These are phyloP conservation scores for Drosophila kanekoi DNA, from an alignment of 2,888 invertebrate genomes.

Conservation along the genomic window DNA sequence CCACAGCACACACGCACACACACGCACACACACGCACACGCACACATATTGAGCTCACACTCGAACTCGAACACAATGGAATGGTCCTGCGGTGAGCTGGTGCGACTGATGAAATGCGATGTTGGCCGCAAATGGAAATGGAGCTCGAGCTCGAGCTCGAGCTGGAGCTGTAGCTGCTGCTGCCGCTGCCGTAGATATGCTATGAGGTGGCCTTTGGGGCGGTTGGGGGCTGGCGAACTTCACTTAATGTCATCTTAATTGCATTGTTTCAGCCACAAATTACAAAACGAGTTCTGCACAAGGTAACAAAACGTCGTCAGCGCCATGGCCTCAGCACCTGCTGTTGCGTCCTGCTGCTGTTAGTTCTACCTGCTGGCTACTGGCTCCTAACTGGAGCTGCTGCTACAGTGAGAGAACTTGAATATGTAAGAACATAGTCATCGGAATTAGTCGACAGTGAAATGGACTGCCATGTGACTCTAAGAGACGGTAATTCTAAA, in stretches of 20 bases:
- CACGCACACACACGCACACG: slow-evolving; percentile 3
- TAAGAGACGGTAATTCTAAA: not conserved
- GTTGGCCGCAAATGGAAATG: slow-evolving; percentile 33
- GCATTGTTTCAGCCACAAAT: slow-evolving; percentile 82
- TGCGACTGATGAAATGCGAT: slow-evolving; percentile 33
- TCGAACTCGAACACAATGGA: slow-evolving; percentile 17
- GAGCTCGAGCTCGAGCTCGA: slow-evolving; percentile 2
- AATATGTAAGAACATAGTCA: no score
- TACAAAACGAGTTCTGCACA: slow-evolving; percentile 79
- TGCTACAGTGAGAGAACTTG: not conserved
- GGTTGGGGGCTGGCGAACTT: slow-evolving; percentile 54
- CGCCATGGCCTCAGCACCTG: slow-evolving; percentile 37
- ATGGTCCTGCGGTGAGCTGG: slow-evolving; percentile 21
- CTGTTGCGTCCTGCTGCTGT: slow-evolving; percentile 10
- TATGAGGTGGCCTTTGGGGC: slow-evolving; percentile 18
- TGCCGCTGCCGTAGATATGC: not conserved
- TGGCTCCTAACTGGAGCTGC: not conserved
- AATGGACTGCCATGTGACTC: no score
- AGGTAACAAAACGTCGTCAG: slow-evolving; percentile 69
- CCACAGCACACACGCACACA: slow-evolving; percentile 27
- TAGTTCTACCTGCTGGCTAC: slow-evolving; percentile 10
- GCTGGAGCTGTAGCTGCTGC: not conserved
- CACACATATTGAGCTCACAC: slow-evolving; percentile 10
- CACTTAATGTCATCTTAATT: slow-evolving; percentile 82
- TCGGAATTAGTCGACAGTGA: no score